A percentile compares a stretch with the other conserved stretches of the same genome.
Evolutionary conservation across 2,888 invertebrate species (phyloP).

Genomic region (Eupithecia subumbrata): DNA sequence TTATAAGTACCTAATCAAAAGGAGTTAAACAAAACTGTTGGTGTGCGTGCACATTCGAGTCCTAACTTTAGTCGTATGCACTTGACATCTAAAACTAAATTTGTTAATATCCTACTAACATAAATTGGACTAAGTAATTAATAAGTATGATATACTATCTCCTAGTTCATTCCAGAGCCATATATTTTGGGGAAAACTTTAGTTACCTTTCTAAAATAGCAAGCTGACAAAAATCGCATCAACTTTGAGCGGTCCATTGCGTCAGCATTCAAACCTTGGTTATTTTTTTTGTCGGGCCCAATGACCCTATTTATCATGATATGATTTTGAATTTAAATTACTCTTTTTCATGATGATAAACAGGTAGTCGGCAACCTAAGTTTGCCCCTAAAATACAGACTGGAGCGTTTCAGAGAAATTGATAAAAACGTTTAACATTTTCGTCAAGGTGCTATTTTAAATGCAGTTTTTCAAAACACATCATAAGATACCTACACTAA

Average conservation of each 20-base stretch:
- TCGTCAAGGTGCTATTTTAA: conserved; percentile 29
- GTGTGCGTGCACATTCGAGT: not conserved
- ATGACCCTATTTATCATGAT: not conserved
- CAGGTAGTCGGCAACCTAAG: not conserved
- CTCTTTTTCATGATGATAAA: not conserved
- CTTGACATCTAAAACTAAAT: conserved; percentile 28
- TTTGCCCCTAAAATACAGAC: not conserved
- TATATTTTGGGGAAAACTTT: not conserved
- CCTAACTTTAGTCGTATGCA: conserved; percentile 5
- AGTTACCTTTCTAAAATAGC: not conserved
- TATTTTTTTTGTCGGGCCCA: not conserved
- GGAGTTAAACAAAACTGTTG: not conserved
- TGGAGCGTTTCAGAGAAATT: conserved; percentile 9
- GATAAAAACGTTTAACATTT: conserved; percentile 28
- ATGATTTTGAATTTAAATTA: not conserved
- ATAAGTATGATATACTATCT: conserved; percentile 9
- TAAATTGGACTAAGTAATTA: conserved; percentile 41
- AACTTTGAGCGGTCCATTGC: not conserved
- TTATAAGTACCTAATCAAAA: too few relatives aligned
- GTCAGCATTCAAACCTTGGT: not conserved
- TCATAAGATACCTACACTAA: not conserved
- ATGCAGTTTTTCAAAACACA: conserved; percentile 32
- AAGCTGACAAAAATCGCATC: not conserved
- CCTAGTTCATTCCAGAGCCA: not conserved
- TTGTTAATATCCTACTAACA: conserved; percentile 40